Evolutionary conservation across 1,140 invertebrate species (phyloP), one percentile per base, ranked within the genome.

Genomic region (Papilio polytes): DNA sequence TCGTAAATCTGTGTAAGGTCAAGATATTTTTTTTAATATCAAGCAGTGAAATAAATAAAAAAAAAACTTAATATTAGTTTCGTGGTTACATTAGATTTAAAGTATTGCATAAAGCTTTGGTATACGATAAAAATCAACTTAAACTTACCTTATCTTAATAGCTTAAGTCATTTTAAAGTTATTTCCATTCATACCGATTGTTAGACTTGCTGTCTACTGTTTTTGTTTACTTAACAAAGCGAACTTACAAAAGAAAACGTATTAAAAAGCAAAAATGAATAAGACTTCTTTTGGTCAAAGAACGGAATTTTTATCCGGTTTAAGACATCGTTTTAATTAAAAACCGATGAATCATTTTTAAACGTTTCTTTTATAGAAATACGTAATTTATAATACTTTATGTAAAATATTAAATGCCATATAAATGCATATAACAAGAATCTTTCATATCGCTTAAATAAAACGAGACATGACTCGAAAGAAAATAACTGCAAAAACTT

Each of bases 401-500:
- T 13, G 20, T 12, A 26, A 26, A 13, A 12, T 1, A 63, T 63
- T 63, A 10, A 13, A 18, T 70, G 13, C 63, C 6, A 31, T 31
- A 36, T 70, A 70, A 70, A 70, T 31, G 9, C 13, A 15, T 13
- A 36, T 31, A 46, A 74, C 72, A 26, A 2, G 74, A 31, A 12
- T 18, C 74, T 51, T 46, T 13, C 46, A 20, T n/a, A 9, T 36
- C 18, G 72, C 3, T 51, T 15, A 74, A 22, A 26, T 26, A 53
- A 76, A 26, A 46, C 53, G 36, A 76, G 22, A 76, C 48, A 53
- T 78, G 74, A 41, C 31, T 51, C 12, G 22, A 53, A 15, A 77
- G 18, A 56, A 78, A 70, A 78, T 51, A 78, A 56, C 18, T 56
- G 51, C 53, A 78, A 41, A 26, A 78, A 59, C 26, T 51, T 26